A percentile compares a stretch with the other conserved stretches of the same genome.
Evolutionary conservation across 1,140 invertebrate species (phyloP).

Genomic region (Brachionus rotundiformis): DNA sequence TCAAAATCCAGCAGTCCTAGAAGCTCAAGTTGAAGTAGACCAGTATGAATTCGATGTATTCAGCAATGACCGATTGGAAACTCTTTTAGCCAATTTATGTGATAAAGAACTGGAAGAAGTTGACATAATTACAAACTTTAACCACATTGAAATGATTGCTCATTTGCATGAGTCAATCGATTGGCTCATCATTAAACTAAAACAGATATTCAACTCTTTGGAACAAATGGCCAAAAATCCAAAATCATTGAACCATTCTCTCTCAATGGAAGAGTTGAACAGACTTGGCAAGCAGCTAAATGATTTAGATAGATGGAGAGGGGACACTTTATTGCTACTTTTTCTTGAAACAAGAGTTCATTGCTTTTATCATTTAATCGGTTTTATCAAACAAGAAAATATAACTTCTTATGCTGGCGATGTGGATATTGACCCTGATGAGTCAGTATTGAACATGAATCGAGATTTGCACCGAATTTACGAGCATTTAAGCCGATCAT

Average conservation of each 20-base stretch:
- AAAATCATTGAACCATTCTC: conserved; percentile 26
- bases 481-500: conserved; percentile 22
- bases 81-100: conserved; percentile 5
- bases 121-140: conserved; percentile 49
- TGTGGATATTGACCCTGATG: conserved; percentile 47
- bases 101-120: conserved; percentile 42
- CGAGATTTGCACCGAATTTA: conserved; percentile 36
- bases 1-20: conserved; percentile 35
- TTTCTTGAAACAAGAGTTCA: conserved; percentile 42
- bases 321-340: conserved; percentile 29
- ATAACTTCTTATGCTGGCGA: conserved; percentile 47
- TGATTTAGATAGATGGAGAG: conserved; percentile 38
- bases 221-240: conserved; percentile 49
- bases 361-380: conserved; percentile 49
- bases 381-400: conserved; percentile 17
- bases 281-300: background rate
- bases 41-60: conserved; percentile 33
- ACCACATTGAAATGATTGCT: conserved; percentile 38
- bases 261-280: conserved; percentile 35
- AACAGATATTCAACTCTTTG: conserved; percentile 21
- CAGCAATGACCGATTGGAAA: conserved; percentile 46
- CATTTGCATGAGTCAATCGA: conserved; percentile 43
- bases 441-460: conserved; percentile 12
- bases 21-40: conserved; percentile 39
- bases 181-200: conserved; percentile 46